Evolutionary conservation across 2,113 vertebrate species (phyloP).

Genomic region (Gopherus flavomarginatus): DNA sequence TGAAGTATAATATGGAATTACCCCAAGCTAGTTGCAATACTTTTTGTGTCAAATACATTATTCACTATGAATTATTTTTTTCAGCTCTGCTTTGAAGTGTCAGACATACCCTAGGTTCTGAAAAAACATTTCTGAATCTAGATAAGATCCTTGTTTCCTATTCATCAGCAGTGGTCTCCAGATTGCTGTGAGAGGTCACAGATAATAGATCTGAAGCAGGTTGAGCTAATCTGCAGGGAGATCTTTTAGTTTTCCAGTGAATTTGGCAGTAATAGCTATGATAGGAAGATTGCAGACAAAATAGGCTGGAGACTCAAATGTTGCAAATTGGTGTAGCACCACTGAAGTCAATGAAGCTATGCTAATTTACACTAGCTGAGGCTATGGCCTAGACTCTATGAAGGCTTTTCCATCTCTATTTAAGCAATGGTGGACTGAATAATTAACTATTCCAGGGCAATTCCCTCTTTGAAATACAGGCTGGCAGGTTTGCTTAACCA

Average conservation of each 20-base stretch:
- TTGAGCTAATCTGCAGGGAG: background rate
- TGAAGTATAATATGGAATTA: background rate
- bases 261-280: background rate
- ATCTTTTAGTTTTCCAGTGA: background rate
- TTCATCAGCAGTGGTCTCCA: background rate
- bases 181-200: background rate
- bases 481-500: background rate
- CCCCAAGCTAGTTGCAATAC: background rate
- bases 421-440: background rate
- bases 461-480: background rate
- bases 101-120: background rate
- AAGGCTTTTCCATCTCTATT: background rate
- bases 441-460: background rate
- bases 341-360: background rate
- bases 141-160: background rate
- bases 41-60: background rate
- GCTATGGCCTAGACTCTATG: background rate
- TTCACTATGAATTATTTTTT: background rate
- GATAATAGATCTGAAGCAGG: background rate
- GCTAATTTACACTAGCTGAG: background rate
- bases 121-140: background rate
- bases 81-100: background rate
- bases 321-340: background rate
- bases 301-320: background rate
- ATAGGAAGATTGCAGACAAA: background rate